These are phyloP conservation scores for Cossypha polioptera DNA, from an alignment of 2,797 vertebrate genomes.

Conservation along the genomic window DNA sequence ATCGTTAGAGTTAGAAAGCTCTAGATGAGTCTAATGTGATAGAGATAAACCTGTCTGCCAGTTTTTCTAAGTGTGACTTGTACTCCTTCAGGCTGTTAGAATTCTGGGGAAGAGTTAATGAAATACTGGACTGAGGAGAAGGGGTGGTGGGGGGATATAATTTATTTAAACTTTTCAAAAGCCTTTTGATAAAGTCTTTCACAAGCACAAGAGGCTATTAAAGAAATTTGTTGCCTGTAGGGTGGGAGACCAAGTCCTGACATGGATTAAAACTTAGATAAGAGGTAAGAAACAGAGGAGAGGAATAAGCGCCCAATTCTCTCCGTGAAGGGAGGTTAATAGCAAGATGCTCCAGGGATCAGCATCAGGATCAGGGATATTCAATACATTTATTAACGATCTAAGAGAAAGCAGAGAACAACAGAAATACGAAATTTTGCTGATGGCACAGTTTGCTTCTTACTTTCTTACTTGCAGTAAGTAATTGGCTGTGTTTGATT, in stretches of 20 bases:
- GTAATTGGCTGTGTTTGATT: conserved; percentile 36
- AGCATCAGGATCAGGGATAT: conserved; percentile 40
- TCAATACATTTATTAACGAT: conserved; percentile 72
- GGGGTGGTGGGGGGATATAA: background rate
- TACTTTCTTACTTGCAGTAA: too few relatives aligned
- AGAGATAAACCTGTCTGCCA: conserved; percentile 24
- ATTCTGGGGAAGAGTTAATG: conserved; percentile 47
- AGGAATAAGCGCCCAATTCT: conserved; percentile 58
- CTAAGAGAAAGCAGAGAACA: conserved; percentile 47
- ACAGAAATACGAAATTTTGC: conserved; percentile 60
- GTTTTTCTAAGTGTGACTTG: conserved; percentile 3
- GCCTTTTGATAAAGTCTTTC: conserved; percentile 67
- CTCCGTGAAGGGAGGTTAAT: conserved; percentile 68
- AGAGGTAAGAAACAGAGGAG: conserved; percentile 59
- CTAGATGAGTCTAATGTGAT: background rate
- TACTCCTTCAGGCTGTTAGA: conserved; percentile 27
- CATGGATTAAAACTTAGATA: conserved; percentile 66
- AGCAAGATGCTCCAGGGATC: conserved; percentile 64
- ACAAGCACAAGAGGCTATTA: conserved; percentile 59
- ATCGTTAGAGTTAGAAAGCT: conserved; percentile 54
- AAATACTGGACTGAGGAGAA: conserved; percentile 16
- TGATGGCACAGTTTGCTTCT: conserved; percentile 55
- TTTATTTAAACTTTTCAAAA: conserved; percentile 70
- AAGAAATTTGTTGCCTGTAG: conserved; percentile 59
- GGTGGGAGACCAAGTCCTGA: conserved; percentile 56